Percentiles rank a stretch among this genome's conserved stretches.
These are phyloP conservation scores for Deladenus siricidicola DNA, from an alignment of 2,888 invertebrate species.

Conservation along the genomic window DNA sequence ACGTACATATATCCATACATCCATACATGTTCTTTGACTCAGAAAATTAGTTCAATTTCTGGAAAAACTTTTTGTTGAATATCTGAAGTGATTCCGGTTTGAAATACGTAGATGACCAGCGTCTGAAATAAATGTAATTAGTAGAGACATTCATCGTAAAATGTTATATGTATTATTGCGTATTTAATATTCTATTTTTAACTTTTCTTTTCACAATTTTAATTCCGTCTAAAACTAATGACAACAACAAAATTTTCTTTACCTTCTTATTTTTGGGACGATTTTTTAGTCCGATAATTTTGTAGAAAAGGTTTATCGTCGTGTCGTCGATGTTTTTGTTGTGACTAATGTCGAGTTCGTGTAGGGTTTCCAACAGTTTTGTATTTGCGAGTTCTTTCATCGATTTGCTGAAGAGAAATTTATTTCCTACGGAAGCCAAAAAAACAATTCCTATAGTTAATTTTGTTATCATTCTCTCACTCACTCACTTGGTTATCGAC, in stretches of 20 bases:
- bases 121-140: slow-evolving; percentile 20
- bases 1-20: background rate
- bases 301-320: slow-evolving; percentile 1
- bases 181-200: too few relatives aligned
- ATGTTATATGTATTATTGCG: too few relatives aligned
- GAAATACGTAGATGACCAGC: slow-evolving; percentile 23
- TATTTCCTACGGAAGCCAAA: background rate
- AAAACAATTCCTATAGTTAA: background rate
- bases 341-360: slow-evolving; percentile 13
- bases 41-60: slow-evolving; percentile 22
- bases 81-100: slow-evolving; percentile 15
- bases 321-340: slow-evolving; percentile 19
- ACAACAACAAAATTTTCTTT: background rate
- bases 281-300: background rate
- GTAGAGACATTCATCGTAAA: too few relatives aligned
- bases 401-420: slow-evolving; percentile 8
- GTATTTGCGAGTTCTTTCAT: slow-evolving; percentile 2
- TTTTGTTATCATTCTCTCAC: background rate
- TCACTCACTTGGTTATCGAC: slow-evolving; percentile 10
- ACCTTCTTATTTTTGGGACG: background rate
- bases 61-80: slow-evolving; percentile 10
- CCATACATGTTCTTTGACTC: background rate
- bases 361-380: slow-evolving; percentile 3
- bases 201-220: background rate
- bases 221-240: too few relatives aligned